A percentile compares a stretch with the other conserved stretches of the same genome.
phyloP scores from a whole-genome alignment of 2,888 invertebrate species.

The Volucella inflata region DNA sequence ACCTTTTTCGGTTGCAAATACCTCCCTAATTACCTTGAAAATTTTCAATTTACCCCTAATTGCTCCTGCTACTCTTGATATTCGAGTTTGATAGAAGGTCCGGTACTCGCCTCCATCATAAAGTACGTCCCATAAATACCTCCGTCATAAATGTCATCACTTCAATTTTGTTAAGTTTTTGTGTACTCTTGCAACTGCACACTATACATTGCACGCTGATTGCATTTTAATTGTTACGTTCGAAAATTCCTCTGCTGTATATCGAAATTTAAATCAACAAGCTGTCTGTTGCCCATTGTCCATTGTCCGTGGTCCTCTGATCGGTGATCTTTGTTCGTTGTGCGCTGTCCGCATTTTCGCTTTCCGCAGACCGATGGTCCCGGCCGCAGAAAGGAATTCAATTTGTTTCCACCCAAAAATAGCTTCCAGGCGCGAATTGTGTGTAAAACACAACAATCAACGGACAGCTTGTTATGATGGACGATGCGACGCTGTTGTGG shows the following conservation, averaged over 20 bases:
- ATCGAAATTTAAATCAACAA: constrained; percentile 78
- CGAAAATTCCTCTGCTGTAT: constrained; percentile 76
- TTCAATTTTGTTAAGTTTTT: constrained; percentile 29
- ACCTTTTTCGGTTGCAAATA: neutral
- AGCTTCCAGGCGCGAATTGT: constrained; percentile 75
- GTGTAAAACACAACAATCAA: constrained; percentile 75
- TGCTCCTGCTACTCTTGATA: neutral
- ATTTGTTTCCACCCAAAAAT: constrained; percentile 67
- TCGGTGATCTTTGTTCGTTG: no score
- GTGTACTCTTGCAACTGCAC: constrained; percentile 4
- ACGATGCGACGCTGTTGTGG: constrained; percentile 71
- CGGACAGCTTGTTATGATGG: constrained; percentile 70
- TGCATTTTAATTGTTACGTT: constrained; percentile 82
- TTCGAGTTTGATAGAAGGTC: no score
- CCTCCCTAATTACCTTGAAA: constrained; percentile 24
- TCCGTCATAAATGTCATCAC: constrained; percentile 66
- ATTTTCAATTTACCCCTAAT: constrained; percentile 15
- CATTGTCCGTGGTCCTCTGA: constrained; percentile 1
- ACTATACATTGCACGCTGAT: constrained; percentile 76
- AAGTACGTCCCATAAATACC: constrained; percentile 48
- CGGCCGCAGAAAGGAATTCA: constrained; percentile 56
- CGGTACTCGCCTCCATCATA: constrained; percentile 1
- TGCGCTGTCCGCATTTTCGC: no score
- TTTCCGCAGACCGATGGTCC: no score
- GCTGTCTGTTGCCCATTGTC: constrained; percentile 34